phyloP scores from a whole-genome alignment of 2,888 invertebrate species.

The Eulithis testata region DNA sequence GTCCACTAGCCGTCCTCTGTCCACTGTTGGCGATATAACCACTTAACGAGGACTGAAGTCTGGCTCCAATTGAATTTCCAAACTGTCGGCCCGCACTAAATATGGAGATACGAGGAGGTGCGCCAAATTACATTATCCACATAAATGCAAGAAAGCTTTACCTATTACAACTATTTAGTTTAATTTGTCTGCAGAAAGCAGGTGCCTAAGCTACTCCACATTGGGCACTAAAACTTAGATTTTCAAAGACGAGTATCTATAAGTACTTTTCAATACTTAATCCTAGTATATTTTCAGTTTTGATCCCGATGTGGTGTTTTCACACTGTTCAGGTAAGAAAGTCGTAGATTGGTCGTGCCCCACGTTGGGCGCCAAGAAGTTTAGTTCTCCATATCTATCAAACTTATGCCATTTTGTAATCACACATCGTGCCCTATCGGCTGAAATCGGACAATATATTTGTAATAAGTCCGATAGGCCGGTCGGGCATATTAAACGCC shows the following conservation, averaged over 20 bases:
- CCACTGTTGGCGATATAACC: constrained; percentile 76
- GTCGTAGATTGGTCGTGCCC: constrained; percentile 12
- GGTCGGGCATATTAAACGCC: constrained; percentile 81
- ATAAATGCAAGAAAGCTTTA: constrained; percentile 34
- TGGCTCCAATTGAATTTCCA: constrained; percentile 77
- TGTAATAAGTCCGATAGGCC: constrained; percentile 58
- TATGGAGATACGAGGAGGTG: constrained; percentile 49
- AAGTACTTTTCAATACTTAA: not conserved
- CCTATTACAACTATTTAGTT: constrained; percentile 28
- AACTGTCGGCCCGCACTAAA: constrained; percentile 60
- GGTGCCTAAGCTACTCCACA: constrained; percentile 7
- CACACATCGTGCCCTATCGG: constrained; percentile 50
- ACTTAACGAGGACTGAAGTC: constrained; percentile 81
- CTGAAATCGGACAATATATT: constrained; percentile 52
- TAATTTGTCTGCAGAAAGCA: constrained; percentile 13
- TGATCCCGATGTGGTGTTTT: not conserved
- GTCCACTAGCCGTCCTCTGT: constrained; percentile 68
- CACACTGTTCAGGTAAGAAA: not conserved
- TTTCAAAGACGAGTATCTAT: not conserved
- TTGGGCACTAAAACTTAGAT: constrained; percentile 10
- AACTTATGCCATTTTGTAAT: constrained; percentile 36
- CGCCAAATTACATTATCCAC: constrained; percentile 39
- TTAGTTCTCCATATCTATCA: constrained; percentile 23
- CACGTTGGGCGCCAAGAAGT: constrained; percentile 39
- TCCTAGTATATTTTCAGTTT: not conserved